Evolutionary conservation across 2,797 vertebrate genomes (phyloP).

Genomic region (Phylloscopus collybita): DNA sequence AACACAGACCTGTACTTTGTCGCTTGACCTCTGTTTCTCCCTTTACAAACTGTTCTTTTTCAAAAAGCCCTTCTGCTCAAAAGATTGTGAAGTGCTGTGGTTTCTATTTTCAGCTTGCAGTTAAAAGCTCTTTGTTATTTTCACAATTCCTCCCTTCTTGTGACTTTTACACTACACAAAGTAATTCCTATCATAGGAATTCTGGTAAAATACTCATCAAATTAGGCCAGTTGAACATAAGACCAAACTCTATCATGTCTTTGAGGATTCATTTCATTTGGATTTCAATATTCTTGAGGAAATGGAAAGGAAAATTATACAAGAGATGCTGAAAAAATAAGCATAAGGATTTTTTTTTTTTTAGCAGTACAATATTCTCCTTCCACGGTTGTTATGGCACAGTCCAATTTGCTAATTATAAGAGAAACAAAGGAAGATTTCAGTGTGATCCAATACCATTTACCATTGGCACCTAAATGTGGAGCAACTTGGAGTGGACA

Average conservation of each 20-base stretch:
- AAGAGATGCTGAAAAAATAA: background rate
- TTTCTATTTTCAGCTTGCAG: conserved; percentile 52
- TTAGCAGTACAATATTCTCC: background rate
- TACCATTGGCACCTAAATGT: accelerated
- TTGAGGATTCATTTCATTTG: background rate
- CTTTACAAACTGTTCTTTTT: conserved; percentile 45
- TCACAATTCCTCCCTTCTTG: background rate
- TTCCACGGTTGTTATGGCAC: background rate
- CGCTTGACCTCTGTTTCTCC: conserved; percentile 32
- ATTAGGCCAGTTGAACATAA: background rate
- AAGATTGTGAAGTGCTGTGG: conserved; percentile 31
- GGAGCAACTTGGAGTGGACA: background rate
- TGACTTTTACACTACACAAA: background rate
- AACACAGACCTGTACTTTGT: conserved; percentile 42
- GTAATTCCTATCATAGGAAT: background rate
- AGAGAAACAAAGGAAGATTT: background rate
- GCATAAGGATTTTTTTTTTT: background rate
- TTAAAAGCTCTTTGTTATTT: conserved; percentile 37
- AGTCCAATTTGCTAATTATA: background rate
- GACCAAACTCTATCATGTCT: background rate
- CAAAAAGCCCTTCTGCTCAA: conserved; percentile 27
- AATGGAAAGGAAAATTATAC: background rate
- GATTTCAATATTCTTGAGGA: background rate
- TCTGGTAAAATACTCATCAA: background rate
- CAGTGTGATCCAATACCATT: background rate